Base-by-base conservation (phyloP, 2,113 vertebrate species). In the Paralichthys olivaceus region DNA sequence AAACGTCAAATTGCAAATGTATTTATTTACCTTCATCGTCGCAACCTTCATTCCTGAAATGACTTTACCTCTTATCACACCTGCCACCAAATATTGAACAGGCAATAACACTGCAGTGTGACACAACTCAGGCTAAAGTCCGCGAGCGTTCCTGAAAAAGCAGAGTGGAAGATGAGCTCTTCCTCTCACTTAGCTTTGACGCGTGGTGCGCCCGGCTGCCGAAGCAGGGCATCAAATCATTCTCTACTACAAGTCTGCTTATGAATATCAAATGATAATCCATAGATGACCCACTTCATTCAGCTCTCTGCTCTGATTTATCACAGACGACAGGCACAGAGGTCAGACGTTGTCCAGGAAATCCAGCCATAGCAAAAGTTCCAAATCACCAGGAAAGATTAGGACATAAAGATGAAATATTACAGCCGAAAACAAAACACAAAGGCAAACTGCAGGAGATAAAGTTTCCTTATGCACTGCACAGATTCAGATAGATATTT, bases 241-340 rank as follows among this genome's bases (percentile, higher is more conserved):
- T 68, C 23, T 66, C 69, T 20, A 55, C 72, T 58, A 54, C 29
- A 34, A 32, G 40, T 73, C 79, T 72, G 77, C 79, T 72, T 85
- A 85, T 79, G 82, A 80, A 84, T 87, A 89, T 87, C 65, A 86
- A 75, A 90, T 61, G 32, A 83, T 89, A 90, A 93, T 93, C 84
- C 85, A 88, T 77, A 22, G 81, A 72, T 91, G 89, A 91, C 90
- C 89, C 84, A 92, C 64, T 91, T 93, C 53, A 84, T 65, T 64
- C 71, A 55, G 73, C 76, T 66, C 37, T 55, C 58, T 40, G 26
- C 63, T 56, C 4, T 20, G 69, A 73, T 43, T 76, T 72, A 72
- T 68, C 34, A 71, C 69, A 65, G 40, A 19, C 20, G 58, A 29
- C 11, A 51, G 26, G 63, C 0, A 8, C 11, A 57, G 62, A 72